A percentile compares a stretch with the other conserved stretches of the same genome.
Evolutionary conservation across 92 coral and sea anemone genomes (phyloP).

Genomic region (Epizoanthus scotinus): DNA sequence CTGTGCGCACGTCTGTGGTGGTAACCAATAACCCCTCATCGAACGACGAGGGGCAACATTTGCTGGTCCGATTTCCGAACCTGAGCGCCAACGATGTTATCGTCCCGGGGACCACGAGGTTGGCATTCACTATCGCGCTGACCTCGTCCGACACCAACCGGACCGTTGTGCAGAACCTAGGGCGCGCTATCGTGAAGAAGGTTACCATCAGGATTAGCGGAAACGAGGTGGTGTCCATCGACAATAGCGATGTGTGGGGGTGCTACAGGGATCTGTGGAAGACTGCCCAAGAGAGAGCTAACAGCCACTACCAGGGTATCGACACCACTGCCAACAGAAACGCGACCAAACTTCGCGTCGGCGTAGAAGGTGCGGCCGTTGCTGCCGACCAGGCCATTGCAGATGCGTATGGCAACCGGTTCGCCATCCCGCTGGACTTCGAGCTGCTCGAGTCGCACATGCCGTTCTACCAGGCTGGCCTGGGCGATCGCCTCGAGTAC

Average conservation of each 20-base stretch:
- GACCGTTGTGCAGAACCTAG: background rate
- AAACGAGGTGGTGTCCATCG: background rate
- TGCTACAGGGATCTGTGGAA: slow-evolving; percentile 10
- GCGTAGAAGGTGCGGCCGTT: background rate
- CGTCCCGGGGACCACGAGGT: background rate
- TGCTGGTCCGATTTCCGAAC: background rate
- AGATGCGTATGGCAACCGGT: slow-evolving; percentile 2
- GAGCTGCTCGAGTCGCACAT: slow-evolving; percentile 2
- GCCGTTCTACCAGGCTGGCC: background rate
- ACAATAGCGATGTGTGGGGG: background rate
- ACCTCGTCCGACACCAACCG: slow-evolving; percentile 5
- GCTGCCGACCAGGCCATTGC: background rate
- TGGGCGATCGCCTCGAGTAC: background rate
- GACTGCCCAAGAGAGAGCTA: background rate
- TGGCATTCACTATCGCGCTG: background rate
- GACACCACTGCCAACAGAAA: background rate
- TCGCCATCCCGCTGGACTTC: slow-evolving; percentile 4
- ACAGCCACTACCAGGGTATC: background rate
- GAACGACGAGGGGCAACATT: background rate
- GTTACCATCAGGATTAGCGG: background rate
- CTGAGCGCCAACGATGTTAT: too few species aligned
- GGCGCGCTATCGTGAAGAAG: slow-evolving; percentile 7
- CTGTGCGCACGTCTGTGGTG: too few species aligned
- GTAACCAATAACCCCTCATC: background rate
- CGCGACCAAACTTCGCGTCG: background rate